phyloP scores from a whole-genome alignment of 2,113 vertebrate genomes.

The Serilophus lunatus region DNA sequence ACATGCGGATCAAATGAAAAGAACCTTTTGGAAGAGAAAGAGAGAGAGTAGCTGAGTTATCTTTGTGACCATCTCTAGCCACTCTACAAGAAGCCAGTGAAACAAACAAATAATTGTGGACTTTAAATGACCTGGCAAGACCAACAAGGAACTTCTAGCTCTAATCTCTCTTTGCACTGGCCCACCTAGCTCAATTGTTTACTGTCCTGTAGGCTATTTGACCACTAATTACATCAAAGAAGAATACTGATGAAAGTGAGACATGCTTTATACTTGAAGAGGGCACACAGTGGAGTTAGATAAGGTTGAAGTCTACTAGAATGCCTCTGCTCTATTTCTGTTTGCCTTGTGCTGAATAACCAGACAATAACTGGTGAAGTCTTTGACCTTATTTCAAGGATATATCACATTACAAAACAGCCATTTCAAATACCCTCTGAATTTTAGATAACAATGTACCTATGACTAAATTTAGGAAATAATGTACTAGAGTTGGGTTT shows the following conservation, averaged over 20 bases:
- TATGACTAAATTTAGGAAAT: not conserved
- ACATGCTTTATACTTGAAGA: conserved; percentile 75
- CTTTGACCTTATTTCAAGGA: conserved; percentile 57
- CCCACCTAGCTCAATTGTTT: conserved; percentile 78
- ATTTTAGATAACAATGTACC: not conserved
- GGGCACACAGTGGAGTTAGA: conserved; percentile 80
- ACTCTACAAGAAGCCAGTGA: conserved; percentile 72
- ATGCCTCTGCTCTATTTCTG: conserved; percentile 63
- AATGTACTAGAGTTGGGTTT: not conserved
- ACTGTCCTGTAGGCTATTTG: conserved; percentile 74
- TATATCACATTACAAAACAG: conserved; percentile 13
- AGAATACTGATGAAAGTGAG: conserved; percentile 81
- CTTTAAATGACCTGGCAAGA: conserved; percentile 80
- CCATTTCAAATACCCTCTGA: not conserved
- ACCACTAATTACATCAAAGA: conserved; percentile 84
- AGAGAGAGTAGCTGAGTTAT: conserved; percentile 67
- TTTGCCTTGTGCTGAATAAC: conserved; percentile 72
- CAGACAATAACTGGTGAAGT: conserved; percentile 58
- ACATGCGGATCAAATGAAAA: conserved; percentile 97
- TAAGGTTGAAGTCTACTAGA: conserved; percentile 76
- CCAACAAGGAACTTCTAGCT: conserved; percentile 72
- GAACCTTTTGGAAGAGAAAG: conserved; percentile 79
- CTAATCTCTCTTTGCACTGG: conserved; percentile 76
- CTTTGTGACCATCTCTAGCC: conserved; percentile 78
- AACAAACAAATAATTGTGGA: conserved; percentile 82